These are phyloP conservation scores for Micromussa lordhowensis DNA, from an alignment of 92 coral and sea anemone species.

Conservation along the genomic window DNA sequence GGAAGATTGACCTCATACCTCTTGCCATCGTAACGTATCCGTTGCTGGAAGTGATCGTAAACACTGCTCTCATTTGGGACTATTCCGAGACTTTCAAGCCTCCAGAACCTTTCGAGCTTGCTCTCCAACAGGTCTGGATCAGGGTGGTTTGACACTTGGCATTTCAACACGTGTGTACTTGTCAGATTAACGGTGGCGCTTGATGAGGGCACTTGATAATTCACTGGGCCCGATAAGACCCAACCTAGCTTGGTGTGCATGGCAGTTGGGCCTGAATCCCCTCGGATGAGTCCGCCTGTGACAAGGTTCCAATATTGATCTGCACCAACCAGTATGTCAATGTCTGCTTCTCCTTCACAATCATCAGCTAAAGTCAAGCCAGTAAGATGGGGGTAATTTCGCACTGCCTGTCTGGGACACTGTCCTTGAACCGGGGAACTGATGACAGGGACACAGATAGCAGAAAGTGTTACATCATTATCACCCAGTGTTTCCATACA, in stretches of 20 bases:
- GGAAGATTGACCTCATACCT: constrained; percentile 56
- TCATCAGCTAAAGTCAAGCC: constrained; percentile 37
- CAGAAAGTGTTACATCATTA: not conserved
- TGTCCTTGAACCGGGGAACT: constrained; percentile 40
- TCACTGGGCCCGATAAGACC: no score
- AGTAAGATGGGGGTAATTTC: constrained; percentile 18
- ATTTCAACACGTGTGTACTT: no score
- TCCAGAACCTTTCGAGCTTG: no score
- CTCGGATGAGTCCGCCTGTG: no score
- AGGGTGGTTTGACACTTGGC: no score
- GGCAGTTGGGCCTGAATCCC: no score
- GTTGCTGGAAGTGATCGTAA: no score
- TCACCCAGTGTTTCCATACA: not conserved
- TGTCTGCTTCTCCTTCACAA: not conserved
- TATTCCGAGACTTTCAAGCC: no score
- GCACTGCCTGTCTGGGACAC: constrained; percentile 25
- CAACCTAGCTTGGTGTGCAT: no score
- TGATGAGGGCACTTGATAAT: not conserved
- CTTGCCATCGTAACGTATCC: constrained; percentile 26
- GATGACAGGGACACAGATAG: constrained; percentile 43
- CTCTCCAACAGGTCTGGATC: no score
- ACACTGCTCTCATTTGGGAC: no score
- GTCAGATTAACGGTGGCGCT: no score
- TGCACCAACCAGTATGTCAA: constrained; percentile 53
- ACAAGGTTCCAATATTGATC: not conserved